Evolutionary conservation across 2,113 vertebrate genomes (phyloP).

Genomic region (Dascyllus trimaculatus): DNA sequence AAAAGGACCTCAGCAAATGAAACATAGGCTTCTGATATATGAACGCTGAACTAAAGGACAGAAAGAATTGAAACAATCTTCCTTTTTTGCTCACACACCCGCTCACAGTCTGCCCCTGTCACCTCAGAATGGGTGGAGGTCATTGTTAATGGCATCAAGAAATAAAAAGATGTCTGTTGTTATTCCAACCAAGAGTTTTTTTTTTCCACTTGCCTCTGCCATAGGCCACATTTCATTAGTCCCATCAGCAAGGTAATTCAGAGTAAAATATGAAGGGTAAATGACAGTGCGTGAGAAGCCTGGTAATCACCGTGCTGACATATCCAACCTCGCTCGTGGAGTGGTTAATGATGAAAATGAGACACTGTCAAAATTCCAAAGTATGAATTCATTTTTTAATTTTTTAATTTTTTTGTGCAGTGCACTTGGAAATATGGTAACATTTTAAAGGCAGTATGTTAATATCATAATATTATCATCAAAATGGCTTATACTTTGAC

Average conservation of each 20-base stretch:
- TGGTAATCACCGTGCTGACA: conserved; percentile 58
- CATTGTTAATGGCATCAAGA: conserved; percentile 54
- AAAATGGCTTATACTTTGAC: neutral
- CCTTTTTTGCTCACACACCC: neutral
- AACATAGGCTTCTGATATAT: conserved; percentile 18
- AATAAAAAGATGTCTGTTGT: conserved; percentile 62
- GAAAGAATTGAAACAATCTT: conserved; percentile 4
- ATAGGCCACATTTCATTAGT: conserved; percentile 71
- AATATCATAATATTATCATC: neutral
- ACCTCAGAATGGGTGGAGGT: conserved; percentile 46
- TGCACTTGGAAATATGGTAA: neutral
- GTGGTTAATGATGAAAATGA: conserved; percentile 52
- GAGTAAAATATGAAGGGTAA: conserved; percentile 71
- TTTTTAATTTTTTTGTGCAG: no score
- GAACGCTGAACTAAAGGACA: neutral
- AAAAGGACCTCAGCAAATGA: conserved; percentile 12
- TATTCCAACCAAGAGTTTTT: conserved; percentile 54
- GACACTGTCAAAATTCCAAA: conserved; percentile 21
- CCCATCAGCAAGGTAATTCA: conserved; percentile 71
- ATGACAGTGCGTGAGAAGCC: conserved; percentile 67
- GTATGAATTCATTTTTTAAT: conserved; percentile 35
- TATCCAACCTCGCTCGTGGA: conserved; percentile 25
- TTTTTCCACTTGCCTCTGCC: conserved; percentile 27
- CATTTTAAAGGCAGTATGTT: neutral
- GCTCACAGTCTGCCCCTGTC: neutral